These are phyloP conservation scores for Chrysodeixis includens DNA, from an alignment of 2,888 invertebrate species.

Conservation along the genomic window DNA sequence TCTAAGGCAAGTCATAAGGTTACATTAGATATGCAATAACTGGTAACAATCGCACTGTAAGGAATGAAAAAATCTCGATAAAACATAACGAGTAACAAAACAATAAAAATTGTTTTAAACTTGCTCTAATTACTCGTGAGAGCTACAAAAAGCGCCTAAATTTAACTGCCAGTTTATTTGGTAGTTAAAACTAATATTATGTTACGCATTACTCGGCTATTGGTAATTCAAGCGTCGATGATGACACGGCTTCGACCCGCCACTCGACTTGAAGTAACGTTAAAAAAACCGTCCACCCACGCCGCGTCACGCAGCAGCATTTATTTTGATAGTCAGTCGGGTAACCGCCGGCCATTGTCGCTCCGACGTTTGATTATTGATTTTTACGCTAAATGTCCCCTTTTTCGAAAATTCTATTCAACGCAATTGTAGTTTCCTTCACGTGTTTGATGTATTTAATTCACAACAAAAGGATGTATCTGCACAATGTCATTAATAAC, in stretches of 20 bases:
- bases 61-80: too few species aligned
- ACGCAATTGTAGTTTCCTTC: conserved; percentile 84
- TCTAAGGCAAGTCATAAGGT: conserved; percentile 10
- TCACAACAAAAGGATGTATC: conserved; percentile 75
- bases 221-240: conserved; percentile 57
- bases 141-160: not conserved
- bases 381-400: conserved; percentile 88
- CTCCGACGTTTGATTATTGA: conserved; percentile 86
- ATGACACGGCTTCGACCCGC: conserved; percentile 73
- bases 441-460: conserved; percentile 80
- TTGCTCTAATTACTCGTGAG: not conserved
- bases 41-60: too few species aligned
- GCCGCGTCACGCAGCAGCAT: conserved; percentile 81
- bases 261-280: conserved; percentile 74
- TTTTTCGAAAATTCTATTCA: conserved; percentile 83
- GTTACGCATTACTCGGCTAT: conserved; percentile 10
- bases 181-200: conserved; percentile 1
- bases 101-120: not conserved
- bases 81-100: not conserved
- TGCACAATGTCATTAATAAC: conserved; percentile 87
- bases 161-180: not conserved
- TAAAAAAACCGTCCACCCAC: conserved; percentile 86
- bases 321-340: conserved; percentile 87
- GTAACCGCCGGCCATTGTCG: conserved; percentile 84
- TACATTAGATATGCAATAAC: not conserved